A percentile compares a stretch with the other conserved stretches of the same genome.
phyloP scores from a whole-genome alignment of 2,113 vertebrate genomes.

The Halcyon senegalensis region DNA sequence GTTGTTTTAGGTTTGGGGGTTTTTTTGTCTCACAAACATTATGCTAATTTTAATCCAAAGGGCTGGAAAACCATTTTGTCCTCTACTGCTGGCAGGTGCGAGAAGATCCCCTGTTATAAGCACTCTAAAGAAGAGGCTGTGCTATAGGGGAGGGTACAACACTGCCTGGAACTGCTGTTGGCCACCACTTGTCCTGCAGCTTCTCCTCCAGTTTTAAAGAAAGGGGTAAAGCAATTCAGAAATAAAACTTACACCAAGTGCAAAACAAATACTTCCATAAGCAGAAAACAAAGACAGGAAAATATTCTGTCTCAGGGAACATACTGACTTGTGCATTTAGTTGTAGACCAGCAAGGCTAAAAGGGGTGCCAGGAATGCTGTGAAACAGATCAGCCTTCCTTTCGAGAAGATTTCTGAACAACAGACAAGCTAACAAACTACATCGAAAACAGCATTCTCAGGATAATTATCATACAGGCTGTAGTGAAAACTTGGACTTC shows the following conservation, averaged over 20 bases:
- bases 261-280: rapidly evolving
- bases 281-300: rapidly evolving
- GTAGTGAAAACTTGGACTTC: background rate
- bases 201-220: background rate
- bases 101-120: background rate
- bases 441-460: background rate
- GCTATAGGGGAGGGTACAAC: background rate
- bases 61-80: background rate
- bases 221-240: background rate
- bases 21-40: background rate
- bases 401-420: background rate
- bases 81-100: background rate
- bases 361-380: background rate
- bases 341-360: background rate
- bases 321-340: rapidly evolving
- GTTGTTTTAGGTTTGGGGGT: too few species aligned
- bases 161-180: background rate
- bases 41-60: background rate
- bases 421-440: background rate
- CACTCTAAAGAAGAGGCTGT: rapidly evolving
- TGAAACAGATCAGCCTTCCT: background rate
- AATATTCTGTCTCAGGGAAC: background rate
- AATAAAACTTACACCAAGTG: background rate
- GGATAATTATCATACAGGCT: background rate
- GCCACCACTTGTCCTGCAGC: background rate